phyloP scores from a whole-genome alignment of 2,797 vertebrate species.

The Brotogeris chrysoptera region DNA sequence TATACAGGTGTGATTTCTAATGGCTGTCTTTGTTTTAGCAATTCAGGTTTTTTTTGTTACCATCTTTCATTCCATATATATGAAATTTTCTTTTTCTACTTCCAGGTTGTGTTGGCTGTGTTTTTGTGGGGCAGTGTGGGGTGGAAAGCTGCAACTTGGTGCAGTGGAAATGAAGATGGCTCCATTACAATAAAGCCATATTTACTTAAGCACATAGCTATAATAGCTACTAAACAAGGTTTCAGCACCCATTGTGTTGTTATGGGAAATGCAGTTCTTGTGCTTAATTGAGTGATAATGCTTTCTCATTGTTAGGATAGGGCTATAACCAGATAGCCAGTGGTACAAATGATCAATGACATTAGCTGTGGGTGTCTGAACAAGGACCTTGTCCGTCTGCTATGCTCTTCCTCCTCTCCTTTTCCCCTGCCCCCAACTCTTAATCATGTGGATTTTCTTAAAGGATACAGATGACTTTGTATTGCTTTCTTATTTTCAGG shows the following conservation, averaged over 20 bases:
- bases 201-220: background rate
- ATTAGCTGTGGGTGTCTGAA: background rate
- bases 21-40: background rate
- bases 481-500: slow-evolving; percentile 67
- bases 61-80: background rate
- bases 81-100: background rate
- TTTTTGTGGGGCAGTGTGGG: background rate
- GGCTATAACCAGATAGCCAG: background rate
- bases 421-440: background rate
- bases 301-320: rapidly evolving
- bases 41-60: background rate
- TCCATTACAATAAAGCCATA: background rate
- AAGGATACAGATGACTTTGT: background rate
- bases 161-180: background rate
- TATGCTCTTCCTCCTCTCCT: background rate
- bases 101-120: background rate
- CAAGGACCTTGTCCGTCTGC: background rate
- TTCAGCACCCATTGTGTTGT: background rate
- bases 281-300: background rate
- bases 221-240: background rate
- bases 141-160: background rate
- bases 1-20: background rate
- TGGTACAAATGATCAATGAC: background rate
- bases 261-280: background rate
- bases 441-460: background rate